phyloP scores from a whole-genome alignment of 1,140 invertebrate genomes.

The Drosophila ananassae region DNA sequence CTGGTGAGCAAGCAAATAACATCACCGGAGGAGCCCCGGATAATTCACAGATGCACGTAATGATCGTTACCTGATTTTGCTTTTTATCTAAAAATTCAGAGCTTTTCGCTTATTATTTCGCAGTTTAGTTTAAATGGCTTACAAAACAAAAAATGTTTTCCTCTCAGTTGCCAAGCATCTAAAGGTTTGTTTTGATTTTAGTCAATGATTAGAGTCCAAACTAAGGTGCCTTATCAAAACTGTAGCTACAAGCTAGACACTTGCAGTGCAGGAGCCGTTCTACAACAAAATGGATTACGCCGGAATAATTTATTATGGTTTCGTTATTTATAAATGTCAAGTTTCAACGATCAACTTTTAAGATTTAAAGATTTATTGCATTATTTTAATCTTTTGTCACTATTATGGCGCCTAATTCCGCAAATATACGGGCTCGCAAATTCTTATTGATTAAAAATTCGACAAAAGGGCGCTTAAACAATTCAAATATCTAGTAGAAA shows the following conservation, averaged over 20 bases:
- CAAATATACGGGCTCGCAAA: conserved; percentile 52
- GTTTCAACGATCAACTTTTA: conserved; percentile 15
- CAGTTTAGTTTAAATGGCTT: background rate
- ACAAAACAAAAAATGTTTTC: background rate
- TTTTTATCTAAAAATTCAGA: background rate
- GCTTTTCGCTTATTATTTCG: too few relatives aligned
- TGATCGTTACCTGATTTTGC: background rate
- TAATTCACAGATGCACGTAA: conserved; percentile 35
- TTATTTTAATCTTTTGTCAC: conserved; percentile 72
- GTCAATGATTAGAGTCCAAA: conserved; percentile 23
- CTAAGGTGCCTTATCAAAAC: conserved; percentile 22
- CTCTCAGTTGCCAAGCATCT: background rate
- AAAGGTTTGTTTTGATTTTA: conserved; percentile 31
- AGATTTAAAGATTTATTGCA: conserved; percentile 66
- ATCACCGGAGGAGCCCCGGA: conserved; percentile 6
- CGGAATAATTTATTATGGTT: conserved; percentile 60
- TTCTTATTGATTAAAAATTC: conserved; percentile 2
- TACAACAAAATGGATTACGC: conserved; percentile 39
- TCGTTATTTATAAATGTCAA: conserved; percentile 43
- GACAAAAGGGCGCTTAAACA: conserved; percentile 18
- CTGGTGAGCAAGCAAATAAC: conserved; percentile 12
- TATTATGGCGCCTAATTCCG: conserved; percentile 57
- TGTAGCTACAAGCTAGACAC: conserved; percentile 2
- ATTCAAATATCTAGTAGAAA: conserved; percentile 24
- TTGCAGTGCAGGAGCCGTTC: conserved; percentile 29